phyloP scores from a whole-genome alignment of 2,797 vertebrate species.

The Rhinatrema bivittatum region DNA sequence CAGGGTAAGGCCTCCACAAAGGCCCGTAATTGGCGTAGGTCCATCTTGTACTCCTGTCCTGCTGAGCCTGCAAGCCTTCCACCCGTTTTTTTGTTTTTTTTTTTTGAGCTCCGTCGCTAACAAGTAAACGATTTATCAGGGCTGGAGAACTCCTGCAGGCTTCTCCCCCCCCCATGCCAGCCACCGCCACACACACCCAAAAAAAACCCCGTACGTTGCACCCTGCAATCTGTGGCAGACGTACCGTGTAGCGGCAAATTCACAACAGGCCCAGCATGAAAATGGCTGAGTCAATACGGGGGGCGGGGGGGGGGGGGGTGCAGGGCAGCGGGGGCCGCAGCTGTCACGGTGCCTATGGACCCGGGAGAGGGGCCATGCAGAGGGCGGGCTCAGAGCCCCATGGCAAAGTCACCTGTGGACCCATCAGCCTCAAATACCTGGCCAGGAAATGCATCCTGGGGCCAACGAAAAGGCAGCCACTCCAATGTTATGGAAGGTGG shows the following conservation, averaged over 20 bases:
- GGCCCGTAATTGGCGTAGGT: constrained; percentile 75
- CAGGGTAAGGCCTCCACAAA: constrained; percentile 53
- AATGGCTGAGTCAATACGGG: constrained; percentile 76
- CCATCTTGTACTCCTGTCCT: constrained; percentile 73
- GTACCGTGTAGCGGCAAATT: constrained; percentile 80
- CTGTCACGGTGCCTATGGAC: constrained; percentile 51
- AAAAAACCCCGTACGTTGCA: constrained; percentile 71
- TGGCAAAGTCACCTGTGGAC: too few relatives aligned
- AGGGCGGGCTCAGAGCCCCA: constrained; percentile 18
- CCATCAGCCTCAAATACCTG: too few relatives aligned
- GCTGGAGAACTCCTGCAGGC: constrained; percentile 66
- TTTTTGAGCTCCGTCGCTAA: constrained; percentile 63
- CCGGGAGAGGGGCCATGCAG: constrained; percentile 17
- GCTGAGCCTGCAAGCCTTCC: constrained; percentile 56
- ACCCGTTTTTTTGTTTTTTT: too few relatives aligned
- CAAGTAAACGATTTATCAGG: constrained; percentile 80
- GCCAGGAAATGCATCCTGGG: too few relatives aligned
- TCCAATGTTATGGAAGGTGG: too few relatives aligned
- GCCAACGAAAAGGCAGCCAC: too few relatives aligned
- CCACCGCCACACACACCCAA: constrained; percentile 63
- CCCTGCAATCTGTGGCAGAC: constrained; percentile 74
- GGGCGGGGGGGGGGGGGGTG: too few relatives aligned
- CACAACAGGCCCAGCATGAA: constrained; percentile 74
- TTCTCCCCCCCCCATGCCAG: constrained; percentile 43
- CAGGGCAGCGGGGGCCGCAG: constrained; percentile 55